Base-by-base conservation (phyloP, 2,797 vertebrate genomes). In the Apodemus agrarius region DNA sequence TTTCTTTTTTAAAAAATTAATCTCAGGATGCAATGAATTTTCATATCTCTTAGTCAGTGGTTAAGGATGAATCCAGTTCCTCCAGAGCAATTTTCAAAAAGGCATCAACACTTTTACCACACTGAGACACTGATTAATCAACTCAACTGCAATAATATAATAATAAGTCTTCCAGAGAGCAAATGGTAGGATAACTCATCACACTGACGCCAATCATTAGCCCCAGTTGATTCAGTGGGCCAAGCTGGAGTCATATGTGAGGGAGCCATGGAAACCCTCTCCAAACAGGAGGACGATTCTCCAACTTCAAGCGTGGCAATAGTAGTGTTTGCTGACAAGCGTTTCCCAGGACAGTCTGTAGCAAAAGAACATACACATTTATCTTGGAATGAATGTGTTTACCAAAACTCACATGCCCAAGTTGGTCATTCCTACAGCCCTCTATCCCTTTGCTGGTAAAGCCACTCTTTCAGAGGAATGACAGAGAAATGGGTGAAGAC, bases 361-460 rank as follows among this genome's bases (percentile, higher is more conserved):
- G 79, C n/a, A 31, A 92, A 57, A 91, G 26, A 93, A 91, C 3
- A 54, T 43, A 43, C 3, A 24, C 49, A 83, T 90, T 95, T 82
- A 49, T 52, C 40, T 80, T 78, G 31, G 37, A 87, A 37, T 93
- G 22, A 40, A 76, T 46, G 57, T 46, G 65, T 67, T 86, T 93
- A 74, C 86, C 54, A 85, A 93, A 94, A 94, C 14, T 3, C 11
- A 19, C 3, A 85, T 31, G 17, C n/a, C 59, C n/a, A 92, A 67
- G 31, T 75, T n/a, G 11, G 65, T 65, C 65, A 85, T 52, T 94
- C 37, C 57, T 85, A 22, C 0, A 59, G 1, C 14, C 17, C 2
- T 79, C 7, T 57, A 21, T 93, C n/a, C 2, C 11, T 95, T 85
- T 84, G 74, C 26, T 75, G n/a, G 54, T 92, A 57, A 97, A 93